Conservation (phyloP, 1,140 invertebrate genomes). For the Medauroidea extradentata region DNA sequence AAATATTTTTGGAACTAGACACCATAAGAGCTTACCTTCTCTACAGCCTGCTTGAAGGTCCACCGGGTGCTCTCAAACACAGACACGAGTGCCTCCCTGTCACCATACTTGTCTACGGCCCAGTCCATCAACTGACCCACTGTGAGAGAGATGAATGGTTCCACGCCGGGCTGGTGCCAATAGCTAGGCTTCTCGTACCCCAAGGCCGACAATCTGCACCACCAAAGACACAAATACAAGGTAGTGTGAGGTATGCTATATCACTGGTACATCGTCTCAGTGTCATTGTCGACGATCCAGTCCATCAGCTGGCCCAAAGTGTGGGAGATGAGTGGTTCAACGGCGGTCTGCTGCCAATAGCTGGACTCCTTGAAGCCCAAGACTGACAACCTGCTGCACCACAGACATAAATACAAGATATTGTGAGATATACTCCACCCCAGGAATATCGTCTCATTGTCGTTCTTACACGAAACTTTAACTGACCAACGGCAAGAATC, state of each 20-base stretch:
- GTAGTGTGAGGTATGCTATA: too few relatives aligned
- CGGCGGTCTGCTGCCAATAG: slow-evolving; percentile 29
- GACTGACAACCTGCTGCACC: too few relatives aligned
- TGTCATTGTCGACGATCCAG: slow-evolving; percentile 25
- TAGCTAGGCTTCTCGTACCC: slow-evolving; percentile 26
- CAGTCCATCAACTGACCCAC: slow-evolving; percentile 37
- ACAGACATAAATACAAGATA: too few relatives aligned
- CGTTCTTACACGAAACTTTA: slow-evolving; percentile 32
- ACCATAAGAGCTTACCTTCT: background rate
- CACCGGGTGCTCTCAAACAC: background rate
- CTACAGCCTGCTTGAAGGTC: background rate
- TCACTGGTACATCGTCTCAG: too few relatives aligned
- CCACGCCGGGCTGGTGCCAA: slow-evolving; percentile 23
- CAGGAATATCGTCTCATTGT: too few relatives aligned
- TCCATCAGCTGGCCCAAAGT: slow-evolving; percentile 40
- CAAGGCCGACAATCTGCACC: too few relatives aligned
- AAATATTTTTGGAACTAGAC: too few relatives aligned
- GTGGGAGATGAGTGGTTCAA: slow-evolving; percentile 26
- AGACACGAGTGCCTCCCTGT: slow-evolving; percentile 31
- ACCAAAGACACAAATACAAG: too few relatives aligned
- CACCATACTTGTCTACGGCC: slow-evolving; percentile 30
- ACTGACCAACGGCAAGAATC: slow-evolving; percentile 33
- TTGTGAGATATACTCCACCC: too few relatives aligned
- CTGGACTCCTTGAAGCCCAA: slow-evolving; percentile 15
- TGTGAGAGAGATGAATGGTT: slow-evolving; percentile 31